These are phyloP conservation scores for Crioceris asparagi DNA, from an alignment of 2,888 invertebrate genomes.

Conservation along the genomic window DNA sequence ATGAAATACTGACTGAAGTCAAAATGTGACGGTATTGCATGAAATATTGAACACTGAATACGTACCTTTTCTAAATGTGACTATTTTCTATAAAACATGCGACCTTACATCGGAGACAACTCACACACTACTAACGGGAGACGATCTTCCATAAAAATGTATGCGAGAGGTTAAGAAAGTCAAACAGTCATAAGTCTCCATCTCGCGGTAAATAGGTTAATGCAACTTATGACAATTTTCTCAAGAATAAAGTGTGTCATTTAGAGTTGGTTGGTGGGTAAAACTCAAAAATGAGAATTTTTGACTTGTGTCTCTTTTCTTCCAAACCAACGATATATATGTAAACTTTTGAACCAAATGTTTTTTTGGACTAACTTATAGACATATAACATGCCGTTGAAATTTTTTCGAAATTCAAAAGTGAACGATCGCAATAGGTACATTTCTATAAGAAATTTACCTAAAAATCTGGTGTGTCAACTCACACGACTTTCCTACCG, in stretches of 20 bases:
- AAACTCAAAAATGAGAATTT: background rate
- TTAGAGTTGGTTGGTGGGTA: constrained; percentile 2
- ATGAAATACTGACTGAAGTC: constrained; percentile 1
- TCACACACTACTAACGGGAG: constrained; percentile 1
- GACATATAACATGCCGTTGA: no score
- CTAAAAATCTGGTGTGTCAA: no score
- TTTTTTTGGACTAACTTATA: no score
- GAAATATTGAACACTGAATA: background rate
- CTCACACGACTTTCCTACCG: no score
- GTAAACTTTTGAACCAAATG: no score
- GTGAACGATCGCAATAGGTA: no score
- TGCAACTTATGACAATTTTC: constrained; percentile 1
- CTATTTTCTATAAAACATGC: background rate
- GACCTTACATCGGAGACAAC: background rate
- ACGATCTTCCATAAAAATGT: background rate
- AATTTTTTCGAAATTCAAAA: no score
- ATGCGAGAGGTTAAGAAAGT: background rate
- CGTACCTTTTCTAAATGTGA: constrained; percentile 3
- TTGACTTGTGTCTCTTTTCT: constrained; percentile 1
- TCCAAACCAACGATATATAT: constrained; percentile 2
- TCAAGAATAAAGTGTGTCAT: background rate
- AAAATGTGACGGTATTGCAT: constrained; percentile 2
- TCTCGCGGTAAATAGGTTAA: constrained; percentile 1
- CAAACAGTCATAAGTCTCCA: constrained; percentile 1
- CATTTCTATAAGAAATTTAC: no score